Evolutionary conservation across 2,888 invertebrate genomes (phyloP).

Genomic region (Thecophora atra): DNA sequence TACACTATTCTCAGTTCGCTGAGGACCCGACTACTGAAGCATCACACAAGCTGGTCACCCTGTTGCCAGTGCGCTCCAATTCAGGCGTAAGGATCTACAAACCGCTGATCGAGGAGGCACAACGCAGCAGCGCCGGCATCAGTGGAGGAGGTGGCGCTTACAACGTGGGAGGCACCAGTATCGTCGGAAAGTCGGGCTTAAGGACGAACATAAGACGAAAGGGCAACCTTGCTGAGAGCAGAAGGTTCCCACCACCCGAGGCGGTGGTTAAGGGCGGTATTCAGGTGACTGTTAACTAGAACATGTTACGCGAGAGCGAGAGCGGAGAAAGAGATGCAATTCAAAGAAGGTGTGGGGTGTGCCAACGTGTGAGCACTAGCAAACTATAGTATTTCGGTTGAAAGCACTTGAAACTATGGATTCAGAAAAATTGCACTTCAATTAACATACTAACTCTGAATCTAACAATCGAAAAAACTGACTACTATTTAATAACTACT

Average conservation of each 20-base stretch:
- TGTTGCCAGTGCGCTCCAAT: slow-evolving; percentile 82
- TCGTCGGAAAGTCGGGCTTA: slow-evolving; percentile 20
- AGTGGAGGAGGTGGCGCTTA: slow-evolving; percentile 54
- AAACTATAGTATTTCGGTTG: no score
- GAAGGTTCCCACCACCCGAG: slow-evolving; percentile 61
- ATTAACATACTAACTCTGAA: no score
- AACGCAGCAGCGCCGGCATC: slow-evolving; percentile 48
- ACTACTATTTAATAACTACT: no score
- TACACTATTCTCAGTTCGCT: slow-evolving; percentile 60
- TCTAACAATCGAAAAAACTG: no score
- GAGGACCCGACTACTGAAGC: slow-evolving; percentile 55
- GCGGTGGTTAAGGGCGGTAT: slow-evolving; percentile 62
- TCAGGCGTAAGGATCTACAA: slow-evolving; percentile 78
- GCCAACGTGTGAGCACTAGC: no score
- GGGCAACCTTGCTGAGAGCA: slow-evolving; percentile 52
- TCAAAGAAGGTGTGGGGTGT: no score
- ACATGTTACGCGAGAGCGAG: background rate
- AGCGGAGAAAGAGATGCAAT: background rate
- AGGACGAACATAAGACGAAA: slow-evolving; percentile 47
- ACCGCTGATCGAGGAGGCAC: slow-evolving; percentile 61
- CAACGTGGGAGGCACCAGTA: slow-evolving; percentile 33
- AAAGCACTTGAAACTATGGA: no score
- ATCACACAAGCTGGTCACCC: slow-evolving; percentile 69
- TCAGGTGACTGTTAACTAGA: slow-evolving; percentile 57
- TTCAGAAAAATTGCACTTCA: no score